A percentile compares a stretch with the other conserved stretches of the same genome.
Conservation (phyloP, 1,140 invertebrate species). For the Brachionus paranguensis region DNA sequence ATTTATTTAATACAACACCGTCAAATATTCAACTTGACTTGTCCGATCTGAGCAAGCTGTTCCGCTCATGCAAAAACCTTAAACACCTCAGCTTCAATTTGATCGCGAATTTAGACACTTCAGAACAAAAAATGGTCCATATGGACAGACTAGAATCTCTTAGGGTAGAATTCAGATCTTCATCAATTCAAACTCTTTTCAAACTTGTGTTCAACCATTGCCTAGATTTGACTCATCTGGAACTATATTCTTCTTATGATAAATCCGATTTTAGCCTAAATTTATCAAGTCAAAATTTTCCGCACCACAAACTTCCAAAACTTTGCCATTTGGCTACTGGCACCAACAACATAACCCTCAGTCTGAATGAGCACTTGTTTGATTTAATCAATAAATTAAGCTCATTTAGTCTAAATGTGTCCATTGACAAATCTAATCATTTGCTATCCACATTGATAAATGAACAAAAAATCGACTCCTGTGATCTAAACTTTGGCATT, state of each 20-base stretch:
- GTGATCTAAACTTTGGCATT: constrained; percentile 13
- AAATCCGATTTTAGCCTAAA: not conserved
- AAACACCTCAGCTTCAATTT: not conserved
- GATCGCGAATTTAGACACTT: not conserved
- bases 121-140: not conserved
- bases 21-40: not conserved
- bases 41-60: not conserved
- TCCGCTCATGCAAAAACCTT: not conserved
- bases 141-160: not conserved
- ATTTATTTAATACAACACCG: not conserved
- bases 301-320: not conserved
- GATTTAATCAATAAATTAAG: not conserved
- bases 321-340: not conserved
- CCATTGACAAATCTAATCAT: not conserved
- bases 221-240: not conserved
- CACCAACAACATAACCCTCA: not conserved
- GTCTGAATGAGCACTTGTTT: not conserved
- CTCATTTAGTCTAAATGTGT: not conserved
- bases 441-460: not conserved
- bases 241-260: not conserved
- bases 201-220: not conserved
- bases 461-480: not conserved
- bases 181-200: not conserved
- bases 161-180: not conserved
- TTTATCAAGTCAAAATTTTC: not conserved